These are phyloP conservation scores for Torymus aiolomorphi DNA, from an alignment of 2,888 invertebrate species.

Conservation along the genomic window DNA sequence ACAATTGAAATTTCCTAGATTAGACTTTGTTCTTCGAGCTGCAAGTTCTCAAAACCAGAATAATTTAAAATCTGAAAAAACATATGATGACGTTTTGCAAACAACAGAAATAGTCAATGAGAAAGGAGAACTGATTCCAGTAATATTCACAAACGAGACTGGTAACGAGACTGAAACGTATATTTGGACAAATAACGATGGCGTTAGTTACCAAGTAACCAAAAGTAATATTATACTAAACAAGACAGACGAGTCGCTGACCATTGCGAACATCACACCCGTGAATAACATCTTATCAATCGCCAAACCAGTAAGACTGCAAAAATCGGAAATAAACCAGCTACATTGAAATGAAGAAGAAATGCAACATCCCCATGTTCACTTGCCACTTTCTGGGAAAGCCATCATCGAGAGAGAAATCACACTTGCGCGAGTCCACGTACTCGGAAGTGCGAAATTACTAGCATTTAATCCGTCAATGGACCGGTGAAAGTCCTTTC, in stretches of 20 bases:
- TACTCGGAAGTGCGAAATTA: neutral
- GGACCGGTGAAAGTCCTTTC: slow-evolving; percentile 2
- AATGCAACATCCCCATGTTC: neutral
- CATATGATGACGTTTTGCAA: slow-evolving; percentile 31
- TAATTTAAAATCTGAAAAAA: slow-evolving; percentile 2
- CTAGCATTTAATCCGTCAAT: slow-evolving; percentile 6
- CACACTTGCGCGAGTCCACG: neutral
- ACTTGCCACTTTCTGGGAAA: slow-evolving; percentile 4
- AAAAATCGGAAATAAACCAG: too few relatives aligned
- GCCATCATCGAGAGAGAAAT: slow-evolving; percentile 8
- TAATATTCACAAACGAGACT: slow-evolving; percentile 65
- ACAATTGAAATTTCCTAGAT: slow-evolving; percentile 82
- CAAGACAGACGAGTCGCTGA: neutral
- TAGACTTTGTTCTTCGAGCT: slow-evolving; percentile 74
- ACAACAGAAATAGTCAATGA: slow-evolving; percentile 40
- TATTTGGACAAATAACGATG: slow-evolving; percentile 59
- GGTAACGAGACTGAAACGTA: slow-evolving; percentile 64
- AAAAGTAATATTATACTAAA: slow-evolving; percentile 24
- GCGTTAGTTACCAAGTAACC: slow-evolving; percentile 25
- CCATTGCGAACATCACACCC: slow-evolving; percentile 12
- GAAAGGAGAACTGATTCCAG: slow-evolving; percentile 60
- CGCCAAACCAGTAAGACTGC: too few relatives aligned
- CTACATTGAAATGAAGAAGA: neutral
- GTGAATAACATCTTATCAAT: too few relatives aligned
- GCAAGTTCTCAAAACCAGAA: slow-evolving; percentile 55